Base-by-base conservation (phyloP, 1,140 invertebrate genomes). In the Bradysia coprophila region DNA sequence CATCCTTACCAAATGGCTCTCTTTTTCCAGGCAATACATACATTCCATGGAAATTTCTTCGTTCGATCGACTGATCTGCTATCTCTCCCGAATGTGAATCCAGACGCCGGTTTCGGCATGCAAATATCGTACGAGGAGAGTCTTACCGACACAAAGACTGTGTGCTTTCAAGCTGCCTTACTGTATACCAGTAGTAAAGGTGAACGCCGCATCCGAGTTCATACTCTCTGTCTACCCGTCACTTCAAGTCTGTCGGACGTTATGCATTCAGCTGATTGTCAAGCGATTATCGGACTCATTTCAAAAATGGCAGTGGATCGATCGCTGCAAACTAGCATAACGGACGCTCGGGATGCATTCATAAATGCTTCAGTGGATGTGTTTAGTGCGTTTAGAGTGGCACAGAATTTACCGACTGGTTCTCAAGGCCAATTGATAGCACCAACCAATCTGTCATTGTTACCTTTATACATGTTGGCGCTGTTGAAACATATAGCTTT, bases 1-100 rank as follows among this genome's bases (percentile, higher is more conserved):
- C n/a, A n/a, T n/a, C n/a, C n/a, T n/a, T n/a, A n/a, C n/a, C n/a
- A n/a, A n/a, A n/a, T n/a, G n/a, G n/a, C n/a, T n/a, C n/a, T n/a
- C n/a, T n/a, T n/a, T n/a, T n/a, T n/a, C n/a, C n/a, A n/a, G 34
- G 73, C 84, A 23, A 92, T 98, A 47, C 91, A 98, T 59, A 93
- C 92, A 48, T 99, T 98, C 72, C 93, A 98, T 67, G 96, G 96
- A 9, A 98, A 98, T 62, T 97, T 97, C 71, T 99, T 98, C 66
- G 94, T 99, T 28, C 72, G 96, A 16, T 97, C 94, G 0, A 96
- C 93, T 4, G 95, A 99, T 67, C 66, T 99, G 15, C 64, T 99
- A 16, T 92, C 89, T 24, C 64, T 99, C 45, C 92, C 96, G 21
- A 98, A 98, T 67, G 81, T 97, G 34, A 98, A 95, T 66, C 95